Conservation (phyloP, 2,113 vertebrate genomes). For the Rhinichthys klamathensis region DNA sequence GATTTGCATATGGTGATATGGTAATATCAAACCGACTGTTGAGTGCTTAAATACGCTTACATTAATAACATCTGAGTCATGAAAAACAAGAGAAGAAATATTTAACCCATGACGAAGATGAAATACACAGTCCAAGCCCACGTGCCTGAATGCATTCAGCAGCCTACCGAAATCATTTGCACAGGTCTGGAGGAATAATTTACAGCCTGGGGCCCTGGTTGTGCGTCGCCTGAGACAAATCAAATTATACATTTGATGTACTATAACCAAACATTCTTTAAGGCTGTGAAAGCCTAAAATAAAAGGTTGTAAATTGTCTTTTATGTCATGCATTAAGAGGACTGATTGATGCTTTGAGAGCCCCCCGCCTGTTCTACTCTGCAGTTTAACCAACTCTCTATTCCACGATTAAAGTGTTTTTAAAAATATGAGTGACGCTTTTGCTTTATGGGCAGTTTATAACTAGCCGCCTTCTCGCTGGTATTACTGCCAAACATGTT, state of each 20-base stretch:
- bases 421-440: not conserved
- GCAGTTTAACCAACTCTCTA: slow-evolving; percentile 30
- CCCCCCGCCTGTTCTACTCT: slow-evolving; percentile 5
- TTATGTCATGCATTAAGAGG: slow-evolving; percentile 49
- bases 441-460: slow-evolving; percentile 16
- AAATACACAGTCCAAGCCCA: not conserved
- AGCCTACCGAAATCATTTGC: not conserved
- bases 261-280: slow-evolving; percentile 34
- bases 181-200: slow-evolving; percentile 45
- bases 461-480: not conserved
- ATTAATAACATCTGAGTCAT: slow-evolving; percentile 10
- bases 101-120: not conserved
- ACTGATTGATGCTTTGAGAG: slow-evolving; percentile 22
- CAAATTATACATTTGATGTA: slow-evolving; percentile 47
- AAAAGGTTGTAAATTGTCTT: slow-evolving; percentile 55
- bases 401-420: slow-evolving; percentile 8
- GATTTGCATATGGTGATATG: not conserved
- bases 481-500: not conserved
- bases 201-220: slow-evolving; percentile 36
- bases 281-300: slow-evolving; percentile 16
- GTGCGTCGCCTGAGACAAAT: slow-evolving; percentile 29
- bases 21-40: not conserved
- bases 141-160: not conserved
- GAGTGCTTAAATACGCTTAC: not conserved
- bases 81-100: not conserved